Percentiles rank a stretch among this genome's conserved stretches.
phyloP scores from a whole-genome alignment of 2,888 invertebrate species.

The Crossocerus cetratus region DNA sequence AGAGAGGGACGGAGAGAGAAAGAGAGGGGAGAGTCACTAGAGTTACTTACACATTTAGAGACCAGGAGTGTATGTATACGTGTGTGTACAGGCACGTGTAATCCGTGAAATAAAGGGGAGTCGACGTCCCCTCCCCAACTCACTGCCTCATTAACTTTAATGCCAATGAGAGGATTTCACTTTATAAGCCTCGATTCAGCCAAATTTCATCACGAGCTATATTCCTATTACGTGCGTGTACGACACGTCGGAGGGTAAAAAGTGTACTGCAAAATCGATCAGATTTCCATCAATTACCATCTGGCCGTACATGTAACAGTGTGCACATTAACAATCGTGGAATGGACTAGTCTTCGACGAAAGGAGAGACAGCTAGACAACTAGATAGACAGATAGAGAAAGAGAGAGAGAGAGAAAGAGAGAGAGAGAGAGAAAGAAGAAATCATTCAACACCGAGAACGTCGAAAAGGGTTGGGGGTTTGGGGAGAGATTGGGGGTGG shows the following conservation, averaged over 20 bases:
- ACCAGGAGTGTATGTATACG: conserved; percentile 51
- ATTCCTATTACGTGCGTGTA: conserved; percentile 59
- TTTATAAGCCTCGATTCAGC: no score
- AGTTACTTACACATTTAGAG: conserved; percentile 61
- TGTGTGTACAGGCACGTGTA: conserved; percentile 52
- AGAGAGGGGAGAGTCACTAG: conserved; percentile 29
- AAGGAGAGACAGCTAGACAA: conserved; percentile 25
- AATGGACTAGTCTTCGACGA: conserved; percentile 54
- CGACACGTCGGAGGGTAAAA: conserved; percentile 37
- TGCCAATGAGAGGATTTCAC: no score
- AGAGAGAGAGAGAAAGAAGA: conserved; percentile 22
- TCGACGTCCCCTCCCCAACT: no score
- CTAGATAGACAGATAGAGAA: no score
- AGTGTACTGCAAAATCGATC: conserved; percentile 25
- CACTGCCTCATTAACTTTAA: no score
- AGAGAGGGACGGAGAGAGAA: no score
- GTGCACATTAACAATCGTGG: conserved; percentile 54
- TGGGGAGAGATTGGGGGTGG: conserved; percentile 5
- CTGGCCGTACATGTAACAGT: conserved; percentile 18
- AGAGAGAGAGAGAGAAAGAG: no score
- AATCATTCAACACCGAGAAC: conserved; percentile 66
- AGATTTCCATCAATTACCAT: background rate
- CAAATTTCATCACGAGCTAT: no score
- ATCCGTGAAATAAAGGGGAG: no score
- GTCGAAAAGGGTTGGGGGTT: conserved; percentile 51